phyloP scores from a whole-genome alignment of 2,888 invertebrate species.

The Megamerina dolium region DNA sequence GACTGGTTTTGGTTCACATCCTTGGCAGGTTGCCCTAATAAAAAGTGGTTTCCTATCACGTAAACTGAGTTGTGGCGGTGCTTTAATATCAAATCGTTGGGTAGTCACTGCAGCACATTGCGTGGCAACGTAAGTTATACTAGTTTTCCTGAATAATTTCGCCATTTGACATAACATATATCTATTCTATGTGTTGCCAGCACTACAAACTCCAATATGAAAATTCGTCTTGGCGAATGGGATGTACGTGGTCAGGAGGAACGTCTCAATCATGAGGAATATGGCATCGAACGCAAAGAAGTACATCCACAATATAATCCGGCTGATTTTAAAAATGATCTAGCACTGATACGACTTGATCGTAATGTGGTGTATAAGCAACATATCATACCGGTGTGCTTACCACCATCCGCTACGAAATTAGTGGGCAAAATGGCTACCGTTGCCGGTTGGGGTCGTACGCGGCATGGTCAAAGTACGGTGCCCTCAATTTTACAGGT shows the following conservation, averaged over 20 bases:
- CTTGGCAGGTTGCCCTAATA: slow-evolving; percentile 90
- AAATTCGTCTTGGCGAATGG: slow-evolving; percentile 88
- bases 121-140: slow-evolving; percentile 72
- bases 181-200: too few species aligned
- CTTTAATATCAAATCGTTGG: slow-evolving; percentile 83
- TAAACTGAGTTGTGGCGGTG: slow-evolving; percentile 88
- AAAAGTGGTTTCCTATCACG: slow-evolving; percentile 86
- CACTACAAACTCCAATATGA: slow-evolving; percentile 79
- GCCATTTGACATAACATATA: too few species aligned
- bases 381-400: slow-evolving; percentile 86
- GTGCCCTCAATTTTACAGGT: slow-evolving; percentile 78
- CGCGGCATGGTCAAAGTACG: slow-evolving; percentile 79
- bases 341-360: slow-evolving; percentile 75
- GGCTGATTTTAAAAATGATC: slow-evolving; percentile 85
- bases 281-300: slow-evolving; percentile 79
- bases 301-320: slow-evolving; percentile 88
- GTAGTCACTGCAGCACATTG: slow-evolving; percentile 89
- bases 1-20: slow-evolving; percentile 84
- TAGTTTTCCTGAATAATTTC: slow-evolving; percentile 2
- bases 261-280: slow-evolving; percentile 80
- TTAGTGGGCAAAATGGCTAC: slow-evolving; percentile 83
- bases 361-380: slow-evolving; percentile 81
- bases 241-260: slow-evolving; percentile 83
- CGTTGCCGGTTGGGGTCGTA: slow-evolving; percentile 89
- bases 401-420: slow-evolving; percentile 73